Conservation (phyloP, 2,797 vertebrate genomes). For the Lutjanus argentimaculatus region DNA sequence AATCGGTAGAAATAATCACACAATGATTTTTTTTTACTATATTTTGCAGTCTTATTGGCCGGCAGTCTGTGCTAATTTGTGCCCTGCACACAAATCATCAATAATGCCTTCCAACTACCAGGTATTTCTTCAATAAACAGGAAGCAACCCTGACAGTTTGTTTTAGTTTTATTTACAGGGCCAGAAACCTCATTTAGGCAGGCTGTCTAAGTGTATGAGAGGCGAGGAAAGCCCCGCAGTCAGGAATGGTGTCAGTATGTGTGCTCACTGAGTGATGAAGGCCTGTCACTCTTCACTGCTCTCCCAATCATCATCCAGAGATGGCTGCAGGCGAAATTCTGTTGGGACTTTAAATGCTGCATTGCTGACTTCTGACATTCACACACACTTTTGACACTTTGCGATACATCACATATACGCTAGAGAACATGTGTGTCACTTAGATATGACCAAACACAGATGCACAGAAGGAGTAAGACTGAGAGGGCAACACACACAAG, state of each 20-base stretch:
- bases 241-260: slow-evolving; percentile 48
- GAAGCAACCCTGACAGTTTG: too few relatives aligned
- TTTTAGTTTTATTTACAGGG: slow-evolving; percentile 5
- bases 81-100: neutral
- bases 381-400: slow-evolving; percentile 43
- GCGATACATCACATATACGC: slow-evolving; percentile 19
- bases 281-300: slow-evolving; percentile 55
- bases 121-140: neutral
- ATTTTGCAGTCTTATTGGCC: too few relatives aligned
- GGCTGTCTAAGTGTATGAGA: slow-evolving; percentile 13
- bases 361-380: slow-evolving; percentile 36
- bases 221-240: slow-evolving; percentile 39
- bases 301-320: slow-evolving; percentile 39
- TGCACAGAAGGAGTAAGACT: neutral
- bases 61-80: neutral
- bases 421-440: slow-evolving; percentile 28
- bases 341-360: slow-evolving; percentile 31
- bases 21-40: too few relatives aligned
- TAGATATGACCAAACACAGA: slow-evolving; percentile 9
- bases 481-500: neutral
- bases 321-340: slow-evolving; percentile 47
- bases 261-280: slow-evolving; percentile 54
- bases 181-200: slow-evolving; percentile 7
- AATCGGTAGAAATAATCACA: too few relatives aligned
- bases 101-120: neutral